These are phyloP conservation scores for Archocentrus centrarchus DNA, from an alignment of 2,113 vertebrate species.

Conservation along the genomic window DNA sequence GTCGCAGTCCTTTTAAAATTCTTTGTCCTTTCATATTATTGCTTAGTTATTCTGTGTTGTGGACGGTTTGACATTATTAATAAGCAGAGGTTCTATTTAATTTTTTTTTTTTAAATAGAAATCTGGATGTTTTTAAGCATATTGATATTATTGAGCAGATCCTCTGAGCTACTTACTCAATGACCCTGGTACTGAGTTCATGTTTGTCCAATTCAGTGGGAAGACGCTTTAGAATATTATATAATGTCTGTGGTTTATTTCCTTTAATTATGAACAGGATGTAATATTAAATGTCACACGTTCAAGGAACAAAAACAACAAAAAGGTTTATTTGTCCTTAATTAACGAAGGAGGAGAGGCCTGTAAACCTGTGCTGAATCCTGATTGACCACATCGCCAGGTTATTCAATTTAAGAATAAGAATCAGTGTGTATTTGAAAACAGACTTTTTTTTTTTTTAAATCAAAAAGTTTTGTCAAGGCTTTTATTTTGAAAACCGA, in stretches of 20 bases:
- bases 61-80: background rate
- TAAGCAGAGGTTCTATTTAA: background rate
- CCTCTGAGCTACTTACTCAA: background rate
- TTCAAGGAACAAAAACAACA: too few species aligned
- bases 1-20: background rate
- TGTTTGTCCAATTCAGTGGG: too few species aligned
- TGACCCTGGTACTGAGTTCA: too few species aligned
- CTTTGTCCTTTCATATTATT: background rate
- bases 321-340: background rate
- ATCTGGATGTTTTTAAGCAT: background rate
- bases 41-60: background rate
- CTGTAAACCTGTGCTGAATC: background rate
- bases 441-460: background rate
- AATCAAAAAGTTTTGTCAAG: background rate
- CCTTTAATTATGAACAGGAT: too few species aligned
- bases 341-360: background rate
- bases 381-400: constrained; percentile 19
- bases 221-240: too few species aligned
- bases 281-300: too few species aligned
- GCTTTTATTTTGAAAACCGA: constrained; percentile 67
- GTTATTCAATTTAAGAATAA: accelerated
- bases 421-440: accelerated
- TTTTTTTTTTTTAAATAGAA: too few species aligned
- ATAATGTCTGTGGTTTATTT: too few species aligned
- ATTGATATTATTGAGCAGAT: background rate